Base-by-base conservation (phyloP, 2,888 invertebrate species). In the Pediacus dermestoides region DNA sequence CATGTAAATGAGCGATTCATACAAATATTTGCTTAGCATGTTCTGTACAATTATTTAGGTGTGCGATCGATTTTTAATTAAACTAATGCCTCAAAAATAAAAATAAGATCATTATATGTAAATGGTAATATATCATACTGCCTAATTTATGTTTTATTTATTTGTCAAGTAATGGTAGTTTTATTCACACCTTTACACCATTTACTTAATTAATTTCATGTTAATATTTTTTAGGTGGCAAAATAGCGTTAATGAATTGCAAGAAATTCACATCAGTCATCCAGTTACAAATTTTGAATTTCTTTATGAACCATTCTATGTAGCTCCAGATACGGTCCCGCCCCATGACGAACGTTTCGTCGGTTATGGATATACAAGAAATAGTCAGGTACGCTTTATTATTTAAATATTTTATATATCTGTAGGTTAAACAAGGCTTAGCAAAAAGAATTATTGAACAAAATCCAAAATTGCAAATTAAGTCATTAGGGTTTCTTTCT, bases 231-330 rank as follows among this genome's bases (percentile, higher is more conserved):
- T 37, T 55, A 74, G 71, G 55, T 84, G 84, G 80, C 76, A 79
- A 44, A 74, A 72, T 30, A 73, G 72, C 9, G 76, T 76, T 36
- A 75, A 77, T 50, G 77, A 80, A 55, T 77, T 76, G 49, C 48
- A 70, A 4, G 77, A 77, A 42, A 78, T 88, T 2, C 83, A 83
- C 63, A 74, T 91, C 32, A 90, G 88, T 60, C 90, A 92, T 69
- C 81, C 82, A 55, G 90, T 92, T 42, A 89, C 88, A 6, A 84
- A 84, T 70, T 84, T 83, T 66, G 80, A 80, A 71, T 83, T 91
- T 63, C 79, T 91, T 43, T 93, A 92, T 70, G 92, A 93, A 70
- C 92, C 92, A 0, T 92, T 92, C 72, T 93, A 91, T 71, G 85
- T 92, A 36, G 84, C 90, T 1, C 73, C 79, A 2, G 90, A 91